Conservation (phyloP, 2,797 vertebrate genomes). For the Micrastur ruficollis region DNA sequence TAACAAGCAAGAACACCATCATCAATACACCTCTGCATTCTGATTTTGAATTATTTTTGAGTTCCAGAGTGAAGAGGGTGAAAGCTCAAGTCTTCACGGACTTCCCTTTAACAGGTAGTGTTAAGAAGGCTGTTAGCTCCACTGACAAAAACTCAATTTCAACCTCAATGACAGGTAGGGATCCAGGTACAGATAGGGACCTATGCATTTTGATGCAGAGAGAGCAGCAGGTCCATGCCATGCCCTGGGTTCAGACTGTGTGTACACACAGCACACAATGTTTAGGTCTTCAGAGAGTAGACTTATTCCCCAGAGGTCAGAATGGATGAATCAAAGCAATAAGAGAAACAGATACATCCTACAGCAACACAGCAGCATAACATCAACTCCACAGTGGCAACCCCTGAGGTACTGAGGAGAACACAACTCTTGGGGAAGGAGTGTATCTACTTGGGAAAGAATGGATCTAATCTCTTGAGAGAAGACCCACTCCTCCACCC, state of each 20-base stretch:
- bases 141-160: background rate
- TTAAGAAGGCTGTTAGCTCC: background rate
- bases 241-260: background rate
- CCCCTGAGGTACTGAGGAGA: background rate
- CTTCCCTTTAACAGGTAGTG: background rate
- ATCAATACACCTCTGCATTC: background rate
- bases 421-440: background rate
- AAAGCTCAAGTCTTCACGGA: background rate
- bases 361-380: background rate
- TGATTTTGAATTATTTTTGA: background rate
- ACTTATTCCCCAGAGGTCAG: background rate
- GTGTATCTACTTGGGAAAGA: background rate
- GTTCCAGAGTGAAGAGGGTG: background rate
- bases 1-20: background rate
- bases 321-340: background rate
- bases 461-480: background rate
- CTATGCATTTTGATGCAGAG: background rate
- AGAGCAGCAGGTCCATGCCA: background rate
- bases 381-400: background rate
- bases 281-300: background rate
- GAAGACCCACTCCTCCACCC: background rate
- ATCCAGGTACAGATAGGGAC: background rate
- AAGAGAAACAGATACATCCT: background rate
- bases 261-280: background rate
- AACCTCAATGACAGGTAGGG: background rate